Evolutionary conservation across 2,113 vertebrate genomes (phyloP).

Genomic region (Ranitomeya variabilis): DNA sequence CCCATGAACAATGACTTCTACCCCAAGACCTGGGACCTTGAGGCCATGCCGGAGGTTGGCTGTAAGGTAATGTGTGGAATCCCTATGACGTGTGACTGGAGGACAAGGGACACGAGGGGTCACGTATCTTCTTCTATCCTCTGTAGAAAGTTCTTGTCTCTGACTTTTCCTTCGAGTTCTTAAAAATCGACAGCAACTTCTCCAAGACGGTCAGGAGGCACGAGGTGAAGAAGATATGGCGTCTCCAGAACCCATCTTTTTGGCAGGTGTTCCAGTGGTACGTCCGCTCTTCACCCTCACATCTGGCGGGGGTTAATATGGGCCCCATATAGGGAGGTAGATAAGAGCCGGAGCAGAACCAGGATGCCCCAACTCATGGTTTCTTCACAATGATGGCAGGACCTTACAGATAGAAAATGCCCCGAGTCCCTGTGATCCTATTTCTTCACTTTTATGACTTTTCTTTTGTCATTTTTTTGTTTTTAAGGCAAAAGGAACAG

Average conservation of each 20-base stretch:
- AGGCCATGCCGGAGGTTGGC: conserved; percentile 67
- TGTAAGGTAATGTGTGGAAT: conserved; percentile 70
- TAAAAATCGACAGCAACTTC: conserved; percentile 70
- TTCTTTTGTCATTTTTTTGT: not conserved
- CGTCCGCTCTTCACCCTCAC: conserved; percentile 49
- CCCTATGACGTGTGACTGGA: not conserved
- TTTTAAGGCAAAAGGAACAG: conserved; percentile 78
- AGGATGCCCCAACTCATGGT: not conserved
- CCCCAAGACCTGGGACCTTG: conserved; percentile 77
- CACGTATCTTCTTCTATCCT: not conserved
- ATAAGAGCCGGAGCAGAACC: not conserved
- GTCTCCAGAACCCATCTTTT: conserved; percentile 82
- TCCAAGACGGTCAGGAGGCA: conserved; percentile 73
- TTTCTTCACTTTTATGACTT: not conserved
- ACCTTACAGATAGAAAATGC: not conserved
- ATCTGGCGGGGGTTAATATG: not conserved
- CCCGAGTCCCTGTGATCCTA: too few relatives aligned
- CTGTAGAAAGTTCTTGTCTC: conserved; percentile 72
- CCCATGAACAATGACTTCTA: conserved; percentile 58
- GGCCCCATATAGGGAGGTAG: not conserved
- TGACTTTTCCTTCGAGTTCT: conserved; percentile 64
- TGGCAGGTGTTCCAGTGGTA: conserved; percentile 85
- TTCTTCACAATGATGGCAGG: not conserved
- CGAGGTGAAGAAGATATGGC: conserved; percentile 75
- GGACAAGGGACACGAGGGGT: not conserved